Conservation (phyloP, 1,140 invertebrate genomes). For the Papilio polyxenes region DNA sequence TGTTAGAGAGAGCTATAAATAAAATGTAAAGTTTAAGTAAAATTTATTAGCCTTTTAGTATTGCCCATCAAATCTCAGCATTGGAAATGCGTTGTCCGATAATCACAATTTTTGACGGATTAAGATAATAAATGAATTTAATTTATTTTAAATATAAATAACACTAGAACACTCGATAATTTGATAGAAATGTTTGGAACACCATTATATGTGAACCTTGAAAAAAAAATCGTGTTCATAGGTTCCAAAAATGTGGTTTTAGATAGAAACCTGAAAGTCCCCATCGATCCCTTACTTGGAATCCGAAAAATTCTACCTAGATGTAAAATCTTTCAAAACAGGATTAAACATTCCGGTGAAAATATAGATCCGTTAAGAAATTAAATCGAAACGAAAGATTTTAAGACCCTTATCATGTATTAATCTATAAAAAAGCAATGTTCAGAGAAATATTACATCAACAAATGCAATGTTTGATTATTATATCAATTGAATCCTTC, state of each 20-base stretch:
- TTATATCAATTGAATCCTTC: background rate
- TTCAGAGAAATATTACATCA: conserved; percentile 8
- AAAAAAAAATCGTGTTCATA: no score
- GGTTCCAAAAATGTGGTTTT: no score
- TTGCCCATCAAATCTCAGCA: background rate
- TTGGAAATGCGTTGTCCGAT: background rate
- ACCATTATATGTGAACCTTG: no score
- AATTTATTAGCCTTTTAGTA: background rate
- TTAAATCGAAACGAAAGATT: background rate
- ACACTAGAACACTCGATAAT: background rate
- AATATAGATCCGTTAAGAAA: background rate
- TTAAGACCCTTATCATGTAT: background rate
- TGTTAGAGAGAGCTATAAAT: no score
- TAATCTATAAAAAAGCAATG: conserved; percentile 5
- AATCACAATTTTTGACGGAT: background rate
- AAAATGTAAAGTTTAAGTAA: no score
- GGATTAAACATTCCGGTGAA: background rate
- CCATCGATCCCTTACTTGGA: no score
- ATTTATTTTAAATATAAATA: background rate
- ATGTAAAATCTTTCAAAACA: background rate
- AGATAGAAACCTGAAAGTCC: no score
- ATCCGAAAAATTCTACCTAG: background rate
- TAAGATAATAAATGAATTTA: background rate
- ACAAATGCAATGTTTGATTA: background rate
- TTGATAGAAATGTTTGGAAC: no score